Conservation (phyloP, 2,113 vertebrate species). For the Epinephelus fuscoguttatus region DNA sequence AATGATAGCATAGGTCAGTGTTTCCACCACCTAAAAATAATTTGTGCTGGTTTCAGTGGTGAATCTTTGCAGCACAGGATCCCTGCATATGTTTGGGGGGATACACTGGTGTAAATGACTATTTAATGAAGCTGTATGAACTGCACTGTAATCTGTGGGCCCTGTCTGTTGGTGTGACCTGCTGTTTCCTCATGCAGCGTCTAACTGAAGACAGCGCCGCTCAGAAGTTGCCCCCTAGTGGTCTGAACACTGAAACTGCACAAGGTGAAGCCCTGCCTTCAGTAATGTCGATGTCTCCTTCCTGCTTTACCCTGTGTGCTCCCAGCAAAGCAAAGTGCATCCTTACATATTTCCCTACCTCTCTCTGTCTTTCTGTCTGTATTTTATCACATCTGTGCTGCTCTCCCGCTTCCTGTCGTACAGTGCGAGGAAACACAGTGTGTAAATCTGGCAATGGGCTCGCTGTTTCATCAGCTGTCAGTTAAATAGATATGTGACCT, state of each 20-base stretch:
- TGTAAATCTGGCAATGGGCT: slow-evolving; percentile 50
- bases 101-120: background rate
- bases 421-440: slow-evolving; percentile 55
- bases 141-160: slow-evolving; percentile 34
- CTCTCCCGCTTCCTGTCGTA: slow-evolving; percentile 22
- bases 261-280: slow-evolving; percentile 79
- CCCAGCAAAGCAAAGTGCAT: slow-evolving; percentile 6
- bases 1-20: background rate
- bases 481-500: slow-evolving; percentile 64
- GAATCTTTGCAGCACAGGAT: background rate
- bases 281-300: slow-evolving; percentile 25
- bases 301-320: slow-evolving; percentile 37
- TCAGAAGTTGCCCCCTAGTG: slow-evolving; percentile 85
- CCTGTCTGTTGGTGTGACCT: slow-evolving; percentile 61
- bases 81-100: background rate
- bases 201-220: slow-evolving; percentile 73
- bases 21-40: background rate
- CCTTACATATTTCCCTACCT: slow-evolving; percentile 14
- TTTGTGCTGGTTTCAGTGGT: background rate
- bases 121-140: slow-evolving; percentile 22
- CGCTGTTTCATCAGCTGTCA: slow-evolving; percentile 68
- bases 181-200: slow-evolving; percentile 79
- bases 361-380: slow-evolving; percentile 24
- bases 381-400: slow-evolving; percentile 34
- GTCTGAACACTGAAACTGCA: slow-evolving; percentile 80